Base-by-base conservation (phyloP, 2,113 vertebrate species). In the Brachyistius frenatus region DNA sequence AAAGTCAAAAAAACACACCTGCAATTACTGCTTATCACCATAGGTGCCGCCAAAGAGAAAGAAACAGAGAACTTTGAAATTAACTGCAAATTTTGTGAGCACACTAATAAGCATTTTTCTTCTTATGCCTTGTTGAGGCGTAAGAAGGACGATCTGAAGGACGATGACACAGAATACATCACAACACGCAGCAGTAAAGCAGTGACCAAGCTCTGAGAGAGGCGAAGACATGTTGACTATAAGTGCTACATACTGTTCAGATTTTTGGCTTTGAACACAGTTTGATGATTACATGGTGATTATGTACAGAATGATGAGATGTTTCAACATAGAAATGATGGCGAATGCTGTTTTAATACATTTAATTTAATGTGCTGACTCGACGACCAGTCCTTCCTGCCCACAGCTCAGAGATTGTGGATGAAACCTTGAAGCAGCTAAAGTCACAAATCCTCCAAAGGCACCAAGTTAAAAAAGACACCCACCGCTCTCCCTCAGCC, bases 401-500 rank as follows among this genome's bases (percentile, higher is more conserved):
- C 16, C 54, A 69, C 36, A 56, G 36, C 35, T 69, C n/a, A 36
- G 50, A 35, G 13, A 50, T 10, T 68, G 39, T 55, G 23, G 85
- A 36, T 57, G 31, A 78, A 76, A 66, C 30, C 69, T 79, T 82
- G 6, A 72, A 67, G 62, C 55, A 58, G 73, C 65, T 74, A 66
- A 89, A 82, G 89, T 83, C 63, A 23, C 78, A 61, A 66, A 81
- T 73, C 60, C 84, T 89, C 61, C 66, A 72, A 56, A 84, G 77
- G 57, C 88, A 85, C 86, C 76, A 87, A 55, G 2, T 71, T 77
- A 88, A 85, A 56, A 58, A 89, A 88, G 92, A 88, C 80, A 73
- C 61, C 76, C 57, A 65, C 55, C 32, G 14, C 66, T 89, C 87
- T 80, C 79, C 54, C 53, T 39, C 66, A 85, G 86, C 92, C 63